Evolutionary conservation across 2,797 vertebrate genomes (phyloP).

Genomic region (Chrosomus eos): DNA sequence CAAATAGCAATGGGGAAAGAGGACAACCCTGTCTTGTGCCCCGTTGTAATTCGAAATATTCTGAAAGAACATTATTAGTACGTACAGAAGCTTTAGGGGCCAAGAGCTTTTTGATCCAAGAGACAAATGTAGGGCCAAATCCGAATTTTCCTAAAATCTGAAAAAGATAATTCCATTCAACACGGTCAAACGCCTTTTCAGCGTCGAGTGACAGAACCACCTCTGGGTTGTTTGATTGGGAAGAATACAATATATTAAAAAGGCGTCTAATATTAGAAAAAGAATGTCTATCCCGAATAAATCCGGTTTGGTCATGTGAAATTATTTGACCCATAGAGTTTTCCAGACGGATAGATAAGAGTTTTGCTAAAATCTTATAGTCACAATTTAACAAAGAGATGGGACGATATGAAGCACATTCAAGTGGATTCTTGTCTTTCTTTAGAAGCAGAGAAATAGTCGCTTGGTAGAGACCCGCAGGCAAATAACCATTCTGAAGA

Average conservation of each 20-base stretch:
- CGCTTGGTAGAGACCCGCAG: too few relatives aligned
- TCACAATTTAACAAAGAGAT: background rate
- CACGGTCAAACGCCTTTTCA: background rate
- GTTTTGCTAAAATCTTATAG: background rate
- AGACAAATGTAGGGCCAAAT: background rate
- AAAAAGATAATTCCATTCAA: background rate
- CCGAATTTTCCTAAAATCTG: background rate
- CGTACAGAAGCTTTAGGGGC: background rate
- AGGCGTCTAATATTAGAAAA: background rate
- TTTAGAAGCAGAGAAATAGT: too few relatives aligned
- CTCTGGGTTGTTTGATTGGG: background rate
- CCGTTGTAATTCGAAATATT: background rate
- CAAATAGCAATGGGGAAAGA: background rate
- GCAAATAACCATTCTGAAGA: too few relatives aligned
- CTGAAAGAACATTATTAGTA: background rate
- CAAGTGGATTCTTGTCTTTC: too few relatives aligned
- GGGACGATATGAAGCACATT: too few relatives aligned
- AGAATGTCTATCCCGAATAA: background rate
- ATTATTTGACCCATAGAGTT: background rate
- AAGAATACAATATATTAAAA: background rate
- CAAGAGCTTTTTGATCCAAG: background rate
- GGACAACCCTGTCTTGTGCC: background rate
- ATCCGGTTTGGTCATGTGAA: background rate
- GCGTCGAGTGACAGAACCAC: background rate
- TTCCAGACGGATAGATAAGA: background rate